phyloP scores from a whole-genome alignment of 2,888 invertebrate genomes.

The Tetropium fuscum region DNA sequence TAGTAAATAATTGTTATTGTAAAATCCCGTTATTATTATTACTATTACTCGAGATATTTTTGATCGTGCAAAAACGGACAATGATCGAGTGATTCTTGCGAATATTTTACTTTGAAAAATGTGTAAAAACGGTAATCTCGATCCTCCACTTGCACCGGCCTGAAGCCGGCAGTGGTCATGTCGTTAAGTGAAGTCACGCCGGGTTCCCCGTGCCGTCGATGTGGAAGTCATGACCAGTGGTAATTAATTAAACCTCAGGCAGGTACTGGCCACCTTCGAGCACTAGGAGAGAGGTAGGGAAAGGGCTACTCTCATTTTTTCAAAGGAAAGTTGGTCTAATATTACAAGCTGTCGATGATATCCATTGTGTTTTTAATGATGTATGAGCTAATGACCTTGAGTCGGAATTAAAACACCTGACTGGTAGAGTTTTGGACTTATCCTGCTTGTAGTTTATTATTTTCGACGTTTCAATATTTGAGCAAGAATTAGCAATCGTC shows the following conservation, averaged over 20 bases:
- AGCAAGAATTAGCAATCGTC: no score
- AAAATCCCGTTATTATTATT: no score
- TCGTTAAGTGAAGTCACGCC: conserved; percentile 54
- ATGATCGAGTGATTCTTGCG: conserved; percentile 24
- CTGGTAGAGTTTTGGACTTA: no score
- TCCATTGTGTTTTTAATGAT: no score
- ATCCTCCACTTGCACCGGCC: conserved; percentile 23
- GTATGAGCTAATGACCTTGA: no score
- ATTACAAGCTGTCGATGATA: no score
- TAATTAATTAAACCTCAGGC: conserved; percentile 57
- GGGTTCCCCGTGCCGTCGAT: conserved; percentile 50
- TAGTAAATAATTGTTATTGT: no score
- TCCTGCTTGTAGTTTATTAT: no score
- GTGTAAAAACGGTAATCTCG: conserved; percentile 26
- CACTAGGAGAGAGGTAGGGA: conserved; percentile 13
- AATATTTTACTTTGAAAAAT: conserved; percentile 26
- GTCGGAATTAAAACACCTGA: no score
- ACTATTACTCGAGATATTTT: no score
- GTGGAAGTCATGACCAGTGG: conserved; percentile 53
- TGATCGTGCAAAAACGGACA: conserved; percentile 22
- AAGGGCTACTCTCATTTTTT: background rate
- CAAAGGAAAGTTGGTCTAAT: no score
- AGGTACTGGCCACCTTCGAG: conserved; percentile 53
- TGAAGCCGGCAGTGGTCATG: conserved; percentile 33
- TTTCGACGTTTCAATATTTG: no score